Base-by-base conservation (phyloP, 2,888 invertebrate genomes). In the Cephus rjabovi region DNA sequence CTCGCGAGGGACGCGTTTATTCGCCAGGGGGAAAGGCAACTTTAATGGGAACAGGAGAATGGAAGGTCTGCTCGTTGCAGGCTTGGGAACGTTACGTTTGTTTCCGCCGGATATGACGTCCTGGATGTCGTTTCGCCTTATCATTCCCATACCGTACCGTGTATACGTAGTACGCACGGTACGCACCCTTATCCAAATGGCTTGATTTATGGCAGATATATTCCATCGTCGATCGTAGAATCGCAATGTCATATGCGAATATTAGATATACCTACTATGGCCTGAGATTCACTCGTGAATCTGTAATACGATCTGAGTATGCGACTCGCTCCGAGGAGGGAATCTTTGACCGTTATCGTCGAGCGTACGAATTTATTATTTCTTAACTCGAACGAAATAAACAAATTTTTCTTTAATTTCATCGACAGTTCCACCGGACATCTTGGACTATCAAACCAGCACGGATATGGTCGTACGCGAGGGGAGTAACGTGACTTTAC, bases 401-500 rank as follows among this genome's bases (percentile, higher is more conserved):
- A 75, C 1, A 12, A 71, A 37, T 76, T 74, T 74, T 68, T 71
- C 77, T 82, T 76, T 79, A 0, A 6, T 31, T 30, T 71, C 23
- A 11, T 71, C 69, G 84, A 69, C 92, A 96, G 97, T 97, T 80
- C 96, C 97, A 76, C 97, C 97, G 73, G 96, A 97, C 91, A 97
- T 97, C 88, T 92, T 97, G 87, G 97, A 97, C 92, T 95, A 96
- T 85, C 95, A 96, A 76, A 96, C 97, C 70, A 96, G 96, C 89
- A 94, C 96, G 4, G 97, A 97, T 91, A 96, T 97, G 95, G 96
- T 96, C 56, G 96, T 96, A 74, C 93, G 96, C 70, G 98, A 98
- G 92, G 97, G 97, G 30, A 95, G 95, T 76, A 96, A 97, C 83
- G 96, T 97, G 80, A 96, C 96, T 87, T 93, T 98, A 79, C 94